Evolutionary conservation across 1,140 invertebrate genomes (phyloP).

Genomic region (Littorina saxatilis): DNA sequence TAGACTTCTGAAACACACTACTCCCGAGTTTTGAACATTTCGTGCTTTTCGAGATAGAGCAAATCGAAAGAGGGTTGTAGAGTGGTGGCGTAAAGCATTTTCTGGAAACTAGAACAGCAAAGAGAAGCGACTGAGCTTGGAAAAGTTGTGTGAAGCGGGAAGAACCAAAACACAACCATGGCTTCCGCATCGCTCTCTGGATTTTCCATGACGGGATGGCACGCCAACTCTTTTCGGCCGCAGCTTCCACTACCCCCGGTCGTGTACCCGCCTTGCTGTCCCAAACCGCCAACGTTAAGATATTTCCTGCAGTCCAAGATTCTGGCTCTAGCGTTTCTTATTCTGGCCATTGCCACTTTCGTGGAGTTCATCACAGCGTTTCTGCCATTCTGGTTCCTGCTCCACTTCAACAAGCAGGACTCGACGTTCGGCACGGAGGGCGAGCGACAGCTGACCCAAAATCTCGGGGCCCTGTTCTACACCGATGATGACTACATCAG

Average conservation of each 20-base stretch:
- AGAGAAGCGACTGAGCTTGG: no score
- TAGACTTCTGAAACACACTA: neutral
- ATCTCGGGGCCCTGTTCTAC: constrained; percentile 17
- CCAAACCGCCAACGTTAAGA: neutral
- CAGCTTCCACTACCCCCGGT: constrained; percentile 22
- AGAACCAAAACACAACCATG: neutral
- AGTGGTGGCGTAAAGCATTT: neutral
- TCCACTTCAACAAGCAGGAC: constrained; percentile 6
- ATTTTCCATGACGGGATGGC: constrained; percentile 27
- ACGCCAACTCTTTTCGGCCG: constrained; percentile 23
- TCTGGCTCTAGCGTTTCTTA: neutral
- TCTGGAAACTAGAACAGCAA: no score
- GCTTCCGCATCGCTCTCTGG: constrained; percentile 27
- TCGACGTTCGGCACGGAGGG: constrained; percentile 29
- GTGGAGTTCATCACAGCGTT: constrained; percentile 3
- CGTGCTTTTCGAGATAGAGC: constrained; percentile 1
- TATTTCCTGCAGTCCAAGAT: constrained; percentile 35
- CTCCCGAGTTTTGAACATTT: neutral
- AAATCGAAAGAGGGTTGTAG: neutral
- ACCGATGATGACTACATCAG: constrained; percentile 24
- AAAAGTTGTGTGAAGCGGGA: no score
- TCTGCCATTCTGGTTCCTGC: constrained; percentile 22
- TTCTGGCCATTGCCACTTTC: constrained; percentile 20
- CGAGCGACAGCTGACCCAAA: neutral
- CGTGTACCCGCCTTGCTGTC: constrained; percentile 23